Evolutionary conservation across 2,113 vertebrate species (phyloP).

Genomic region (Oncorhynchus keta): DNA sequence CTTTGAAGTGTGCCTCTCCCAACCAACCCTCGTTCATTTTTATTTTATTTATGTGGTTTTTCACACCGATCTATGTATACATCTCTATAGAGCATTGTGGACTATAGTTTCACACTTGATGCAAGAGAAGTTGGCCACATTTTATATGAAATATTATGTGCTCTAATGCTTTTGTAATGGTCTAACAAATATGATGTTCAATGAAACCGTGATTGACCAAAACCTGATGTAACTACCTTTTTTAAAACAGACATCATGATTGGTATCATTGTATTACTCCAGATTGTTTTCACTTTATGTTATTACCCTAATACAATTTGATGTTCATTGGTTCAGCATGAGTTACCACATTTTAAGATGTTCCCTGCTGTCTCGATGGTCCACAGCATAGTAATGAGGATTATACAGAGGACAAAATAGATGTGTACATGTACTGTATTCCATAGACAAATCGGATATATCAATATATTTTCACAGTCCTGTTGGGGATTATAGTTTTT

Average conservation of each 20-base stretch:
- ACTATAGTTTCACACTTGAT: background rate
- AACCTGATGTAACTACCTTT: too few relatives aligned
- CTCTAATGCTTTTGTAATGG: background rate
- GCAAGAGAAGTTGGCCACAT: background rate
- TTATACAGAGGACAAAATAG: background rate
- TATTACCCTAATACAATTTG: too few relatives aligned
- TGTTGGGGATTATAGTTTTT: background rate
- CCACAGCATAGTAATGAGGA: background rate
- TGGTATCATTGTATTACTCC: too few relatives aligned
- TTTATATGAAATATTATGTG: background rate
- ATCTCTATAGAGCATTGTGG: too few relatives aligned
- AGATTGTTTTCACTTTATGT: too few relatives aligned
- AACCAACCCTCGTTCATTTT: background rate
- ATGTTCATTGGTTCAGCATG: background rate
- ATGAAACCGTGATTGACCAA: too few relatives aligned
- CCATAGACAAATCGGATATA: background rate
- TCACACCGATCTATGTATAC: too few relatives aligned
- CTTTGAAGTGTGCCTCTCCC: slow-evolving; percentile 64
- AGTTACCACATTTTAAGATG: background rate
- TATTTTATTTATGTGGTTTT: too few relatives aligned
- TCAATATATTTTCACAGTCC: background rate
- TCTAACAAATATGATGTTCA: background rate
- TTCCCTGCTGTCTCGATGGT: background rate
- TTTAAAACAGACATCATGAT: too few relatives aligned
- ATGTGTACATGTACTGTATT: background rate